Evolutionary conservation across 2,888 invertebrate species (phyloP).

Genomic region (Phanerotoma sp.): DNA sequence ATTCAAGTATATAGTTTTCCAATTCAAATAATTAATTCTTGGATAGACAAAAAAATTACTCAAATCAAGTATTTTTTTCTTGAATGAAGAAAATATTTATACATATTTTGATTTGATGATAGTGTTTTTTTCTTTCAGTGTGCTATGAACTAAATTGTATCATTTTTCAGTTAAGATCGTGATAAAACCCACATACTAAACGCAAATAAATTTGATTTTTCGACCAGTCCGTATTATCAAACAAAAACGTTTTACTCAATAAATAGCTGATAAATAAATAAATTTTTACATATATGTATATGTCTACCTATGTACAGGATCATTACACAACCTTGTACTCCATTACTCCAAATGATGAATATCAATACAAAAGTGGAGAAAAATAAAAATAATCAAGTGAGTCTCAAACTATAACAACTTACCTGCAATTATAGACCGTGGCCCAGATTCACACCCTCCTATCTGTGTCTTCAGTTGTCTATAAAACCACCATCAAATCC

Average conservation of each 20-base stretch:
- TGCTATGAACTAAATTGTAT: too few relatives aligned
- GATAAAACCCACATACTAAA: too few relatives aligned
- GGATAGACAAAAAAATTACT: too few relatives aligned
- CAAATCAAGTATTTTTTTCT: too few relatives aligned
- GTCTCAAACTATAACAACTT: conserved; percentile 17
- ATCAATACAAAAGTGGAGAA: conserved; percentile 27
- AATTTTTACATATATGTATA: not conserved
- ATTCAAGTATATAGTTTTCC: too few relatives aligned
- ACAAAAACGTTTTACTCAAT: not conserved
- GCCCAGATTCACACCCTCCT: conserved; percentile 54
- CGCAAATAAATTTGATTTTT: too few relatives aligned
- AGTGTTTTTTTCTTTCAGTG: too few relatives aligned
- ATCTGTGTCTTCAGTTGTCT: conserved; percentile 4
- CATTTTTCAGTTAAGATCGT: too few relatives aligned
- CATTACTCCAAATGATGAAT: conserved; percentile 27
- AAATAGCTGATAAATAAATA: not conserved
- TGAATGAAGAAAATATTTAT: too few relatives aligned
- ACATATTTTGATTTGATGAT: too few relatives aligned
- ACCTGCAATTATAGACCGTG: conserved; percentile 46
- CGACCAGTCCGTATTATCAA: too few relatives aligned
- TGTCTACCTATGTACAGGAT: conserved; percentile 24
- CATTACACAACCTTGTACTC: conserved; percentile 38
- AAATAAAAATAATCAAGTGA: conserved; percentile 29
- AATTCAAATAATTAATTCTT: too few relatives aligned
- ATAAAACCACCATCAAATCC: conserved; percentile 47